Evolutionary conservation across 2,113 vertebrate species (phyloP), one percentile per base, ranked within the genome.

Genomic region (Neotoma lepida): DNA sequence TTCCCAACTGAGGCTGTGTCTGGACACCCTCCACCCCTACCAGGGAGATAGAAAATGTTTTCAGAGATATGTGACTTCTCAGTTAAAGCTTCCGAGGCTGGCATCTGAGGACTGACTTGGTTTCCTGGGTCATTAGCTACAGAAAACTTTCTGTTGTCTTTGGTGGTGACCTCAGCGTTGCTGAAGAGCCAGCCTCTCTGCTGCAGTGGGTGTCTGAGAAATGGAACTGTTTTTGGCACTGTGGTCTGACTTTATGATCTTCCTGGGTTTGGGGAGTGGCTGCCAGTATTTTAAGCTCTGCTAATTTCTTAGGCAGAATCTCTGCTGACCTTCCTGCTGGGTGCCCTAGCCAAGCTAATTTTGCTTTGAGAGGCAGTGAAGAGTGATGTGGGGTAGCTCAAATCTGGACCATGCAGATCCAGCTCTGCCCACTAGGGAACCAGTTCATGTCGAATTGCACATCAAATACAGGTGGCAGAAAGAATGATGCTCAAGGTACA

Each of bases 391-490:
- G 51, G 22, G 12, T 61, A n/a, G 44, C 39, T 93, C 58, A 24
- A 2, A 26, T 85, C 15, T 77, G 81, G 81, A 66, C 44, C 49
- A 51, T 54, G 84, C 46, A 7, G n/a, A 58, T 33, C 35, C 4
- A 58, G 18, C 17, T 90, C 54, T 86, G 41, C 77, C 44, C 71
- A 94, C 64, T 20, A n/a, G 71, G 8, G 39, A 35, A 88, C 22
- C 84, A 81, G 56, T 80, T 58, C 14, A 56, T 28, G 18, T 89
- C 82, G 39, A 46, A 84, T 51, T 82, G 46, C 41, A 77, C 13
- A 70, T 82, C 18, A 51, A 70, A 86, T 90, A 44, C 92, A 74
- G 28, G 58, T 82, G 74, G 77, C 58, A 96, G 49, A 35, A 26
- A 12, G 49, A 61, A 35, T 17, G 20, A 39, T 30, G 28, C 51